Conservation (phyloP, 2,113 vertebrate genomes). For the Nycticorax nycticorax region DNA sequence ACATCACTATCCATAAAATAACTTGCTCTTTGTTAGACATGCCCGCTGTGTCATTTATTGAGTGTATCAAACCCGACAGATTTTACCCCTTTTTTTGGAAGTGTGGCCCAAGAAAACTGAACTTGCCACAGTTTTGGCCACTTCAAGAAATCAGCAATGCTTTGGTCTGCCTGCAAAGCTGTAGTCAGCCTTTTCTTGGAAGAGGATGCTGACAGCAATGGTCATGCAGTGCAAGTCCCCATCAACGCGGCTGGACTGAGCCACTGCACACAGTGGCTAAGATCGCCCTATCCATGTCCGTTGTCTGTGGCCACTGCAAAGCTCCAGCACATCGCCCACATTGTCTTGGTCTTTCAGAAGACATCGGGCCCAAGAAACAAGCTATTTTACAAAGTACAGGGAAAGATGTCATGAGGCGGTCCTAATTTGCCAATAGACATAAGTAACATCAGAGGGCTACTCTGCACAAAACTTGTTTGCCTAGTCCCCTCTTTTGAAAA, state of each 20-base stretch:
- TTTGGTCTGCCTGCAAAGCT: not conserved
- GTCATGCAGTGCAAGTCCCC: not conserved
- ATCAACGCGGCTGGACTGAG: no score
- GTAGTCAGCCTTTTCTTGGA: not conserved
- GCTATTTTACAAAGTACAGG: not conserved
- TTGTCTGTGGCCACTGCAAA: not conserved
- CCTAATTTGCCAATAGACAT: not conserved
- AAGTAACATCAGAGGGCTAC: no score
- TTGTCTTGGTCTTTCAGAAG: not conserved
- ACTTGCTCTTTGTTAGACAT: not conserved
- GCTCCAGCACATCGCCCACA: accelerated
- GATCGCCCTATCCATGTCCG: no score
- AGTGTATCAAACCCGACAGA: not conserved
- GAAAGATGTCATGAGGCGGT: accelerated
- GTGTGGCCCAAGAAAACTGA: not conserved
- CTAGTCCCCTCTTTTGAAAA: not conserved
- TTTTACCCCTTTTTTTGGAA: not conserved
- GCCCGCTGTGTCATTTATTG: not conserved
- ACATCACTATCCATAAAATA: not conserved
- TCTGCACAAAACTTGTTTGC: not conserved
- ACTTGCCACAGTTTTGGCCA: not conserved
- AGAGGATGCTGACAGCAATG: not conserved
- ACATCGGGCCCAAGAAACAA: not conserved
- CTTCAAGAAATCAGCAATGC: not conserved
- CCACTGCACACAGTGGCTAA: not conserved